Evolutionary conservation across 2,888 invertebrate species (phyloP).

Genomic region (Caprella mutica): DNA sequence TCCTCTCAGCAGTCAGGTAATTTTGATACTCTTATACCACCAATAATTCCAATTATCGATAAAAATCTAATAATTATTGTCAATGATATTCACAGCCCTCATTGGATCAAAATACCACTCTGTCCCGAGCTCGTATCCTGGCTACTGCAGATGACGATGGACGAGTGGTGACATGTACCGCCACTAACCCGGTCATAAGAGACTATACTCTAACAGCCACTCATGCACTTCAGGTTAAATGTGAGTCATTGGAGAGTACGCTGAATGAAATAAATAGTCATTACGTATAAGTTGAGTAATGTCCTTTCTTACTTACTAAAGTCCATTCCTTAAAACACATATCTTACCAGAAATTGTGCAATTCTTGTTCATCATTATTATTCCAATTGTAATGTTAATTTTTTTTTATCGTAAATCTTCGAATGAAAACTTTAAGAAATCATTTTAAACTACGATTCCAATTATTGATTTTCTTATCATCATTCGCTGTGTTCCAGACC

Average conservation of each 20-base stretch:
- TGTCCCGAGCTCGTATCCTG: constrained; percentile 7
- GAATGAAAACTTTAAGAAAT: too few species aligned
- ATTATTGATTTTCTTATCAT: too few species aligned
- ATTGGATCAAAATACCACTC: background rate
- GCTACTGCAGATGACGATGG: constrained; percentile 3
- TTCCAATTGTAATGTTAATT: too few species aligned
- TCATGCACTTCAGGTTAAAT: constrained; percentile 3
- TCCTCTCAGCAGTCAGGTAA: constrained; percentile 2
- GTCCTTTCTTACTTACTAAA: too few species aligned
- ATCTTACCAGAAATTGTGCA: too few species aligned
- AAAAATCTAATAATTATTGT: background rate
- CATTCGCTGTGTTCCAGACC: background rate
- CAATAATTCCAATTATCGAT: background rate
- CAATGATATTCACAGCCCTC: background rate
- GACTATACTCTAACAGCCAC: constrained; percentile 3
- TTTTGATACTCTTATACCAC: background rate
- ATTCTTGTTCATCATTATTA: too few species aligned
- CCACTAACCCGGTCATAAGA: background rate
- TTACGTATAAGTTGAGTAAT: too few species aligned
- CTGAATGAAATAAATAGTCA: too few species aligned
- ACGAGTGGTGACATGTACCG: constrained; percentile 5
- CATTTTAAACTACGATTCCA: too few species aligned
- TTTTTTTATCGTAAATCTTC: too few species aligned
- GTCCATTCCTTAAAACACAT: too few species aligned
- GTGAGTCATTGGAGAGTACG: background rate